Conservation (phyloP, 2,797 vertebrate species). For the Apogon hyalosoma region DNA sequence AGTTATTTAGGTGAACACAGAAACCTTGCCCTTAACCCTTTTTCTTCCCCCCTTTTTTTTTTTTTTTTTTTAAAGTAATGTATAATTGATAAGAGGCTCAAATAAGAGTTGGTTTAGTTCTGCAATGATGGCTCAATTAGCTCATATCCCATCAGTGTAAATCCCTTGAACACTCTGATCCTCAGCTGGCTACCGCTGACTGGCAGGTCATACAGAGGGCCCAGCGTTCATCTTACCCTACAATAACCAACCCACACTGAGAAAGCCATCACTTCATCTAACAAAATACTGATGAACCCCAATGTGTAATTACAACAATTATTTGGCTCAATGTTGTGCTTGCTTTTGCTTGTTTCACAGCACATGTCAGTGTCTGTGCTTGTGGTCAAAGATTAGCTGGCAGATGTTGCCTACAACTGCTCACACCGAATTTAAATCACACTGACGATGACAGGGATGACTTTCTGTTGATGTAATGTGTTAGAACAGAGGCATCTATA, state of each 20-base stretch:
- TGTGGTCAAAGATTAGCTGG: background rate
- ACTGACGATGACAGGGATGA: background rate
- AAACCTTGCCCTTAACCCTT: conserved; percentile 13
- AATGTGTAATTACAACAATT: conserved; percentile 1
- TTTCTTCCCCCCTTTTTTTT: background rate
- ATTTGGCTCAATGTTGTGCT: background rate
- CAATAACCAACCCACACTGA: conserved; percentile 4
- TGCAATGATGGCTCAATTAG: conserved; percentile 34
- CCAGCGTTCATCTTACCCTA: conserved; percentile 6
- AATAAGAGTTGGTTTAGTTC: conserved; percentile 35
- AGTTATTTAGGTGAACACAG: conserved; percentile 14
- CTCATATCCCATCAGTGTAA: conserved; percentile 43
- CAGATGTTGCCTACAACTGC: background rate
- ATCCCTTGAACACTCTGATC: conserved; percentile 31
- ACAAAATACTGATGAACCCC: background rate
- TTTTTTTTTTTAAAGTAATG: conserved; percentile 14
- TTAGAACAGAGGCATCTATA: conserved; percentile 1
- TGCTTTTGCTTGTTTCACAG: conserved; percentile 2
- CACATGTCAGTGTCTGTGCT: background rate
- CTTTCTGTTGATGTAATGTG: background rate
- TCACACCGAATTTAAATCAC: conserved; percentile 13
- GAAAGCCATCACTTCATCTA: background rate
- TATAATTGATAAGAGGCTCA: conserved; percentile 35
- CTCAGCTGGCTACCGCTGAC: conserved; percentile 37
- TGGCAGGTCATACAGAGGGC: conserved; percentile 19